Conservation (phyloP, 64 coral and sea anemone genomes). For the Stichodactyla helianthus region DNA sequence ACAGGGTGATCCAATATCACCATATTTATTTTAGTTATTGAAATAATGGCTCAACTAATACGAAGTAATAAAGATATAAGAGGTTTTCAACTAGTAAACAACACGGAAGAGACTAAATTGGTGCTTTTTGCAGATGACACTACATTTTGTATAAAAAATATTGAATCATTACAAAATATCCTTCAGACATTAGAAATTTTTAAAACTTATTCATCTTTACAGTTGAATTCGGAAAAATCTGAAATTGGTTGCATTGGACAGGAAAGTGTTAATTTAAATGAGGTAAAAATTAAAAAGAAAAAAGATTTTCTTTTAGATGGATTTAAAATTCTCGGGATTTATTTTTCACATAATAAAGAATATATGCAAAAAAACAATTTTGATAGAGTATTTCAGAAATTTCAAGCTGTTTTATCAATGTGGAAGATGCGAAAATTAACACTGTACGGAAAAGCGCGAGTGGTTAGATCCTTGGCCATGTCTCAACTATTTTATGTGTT, state of each 20-base stretch:
- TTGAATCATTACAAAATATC: too few species aligned
- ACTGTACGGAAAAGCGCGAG: neutral
- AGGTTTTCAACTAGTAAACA: too few species aligned
- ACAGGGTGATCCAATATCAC: slow-evolving; percentile 22
- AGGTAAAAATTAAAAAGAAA: neutral
- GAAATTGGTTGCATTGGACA: neutral
- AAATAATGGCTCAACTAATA: too few species aligned
- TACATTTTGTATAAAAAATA: too few species aligned
- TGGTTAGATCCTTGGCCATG: neutral
- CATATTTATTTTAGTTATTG: slow-evolving; percentile 21
- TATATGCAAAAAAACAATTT: slow-evolving; percentile 9
- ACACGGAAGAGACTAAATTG: too few species aligned
- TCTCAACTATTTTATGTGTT: neutral
- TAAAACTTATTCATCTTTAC: slow-evolving; percentile 3
- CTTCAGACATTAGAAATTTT: neutral
- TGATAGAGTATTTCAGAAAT: slow-evolving; percentile 1
- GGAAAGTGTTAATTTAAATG: neutral
- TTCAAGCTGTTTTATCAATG: slow-evolving; percentile 6
- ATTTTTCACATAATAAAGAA: too few species aligned
- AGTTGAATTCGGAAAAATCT: slow-evolving; percentile 1
- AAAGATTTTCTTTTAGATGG: neutral
- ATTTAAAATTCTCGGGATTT: too few species aligned
- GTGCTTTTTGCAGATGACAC: too few species aligned
- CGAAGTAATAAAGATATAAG: too few species aligned
- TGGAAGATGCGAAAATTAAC: slow-evolving; percentile 5